Evolutionary conservation across 2,888 invertebrate species (phyloP).

Genomic region (Cosmorhoe ocellata): DNA sequence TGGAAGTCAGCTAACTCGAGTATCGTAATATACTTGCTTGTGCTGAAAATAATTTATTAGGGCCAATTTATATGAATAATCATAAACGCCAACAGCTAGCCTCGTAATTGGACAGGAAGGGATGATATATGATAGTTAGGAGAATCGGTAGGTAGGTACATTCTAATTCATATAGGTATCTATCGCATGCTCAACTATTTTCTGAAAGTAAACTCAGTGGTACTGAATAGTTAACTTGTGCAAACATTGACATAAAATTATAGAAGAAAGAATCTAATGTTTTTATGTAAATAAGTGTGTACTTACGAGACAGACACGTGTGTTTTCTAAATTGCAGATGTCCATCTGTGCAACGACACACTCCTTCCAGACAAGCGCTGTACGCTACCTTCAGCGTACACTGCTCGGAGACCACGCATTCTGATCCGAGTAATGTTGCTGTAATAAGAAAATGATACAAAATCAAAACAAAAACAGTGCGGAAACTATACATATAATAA

Average conservation of each 20-base stretch:
- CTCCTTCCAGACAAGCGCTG: constrained; percentile 91
- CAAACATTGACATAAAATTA: too few relatives aligned
- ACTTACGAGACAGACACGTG: constrained; percentile 95
- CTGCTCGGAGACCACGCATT: constrained; percentile 91
- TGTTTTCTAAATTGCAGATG: constrained; percentile 94
- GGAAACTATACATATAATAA: too few relatives aligned
- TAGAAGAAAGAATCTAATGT: too few relatives aligned
- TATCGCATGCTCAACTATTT: neutral
- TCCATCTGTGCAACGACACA: constrained; percentile 92
- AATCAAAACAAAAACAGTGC: constrained; percentile 11
- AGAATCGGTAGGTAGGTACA: too few relatives aligned
- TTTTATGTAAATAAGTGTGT: neutral
- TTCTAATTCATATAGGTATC: neutral
- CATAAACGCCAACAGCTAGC: neutral
- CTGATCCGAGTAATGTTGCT: constrained; percentile 92
- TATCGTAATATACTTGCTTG: neutral
- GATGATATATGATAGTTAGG: too few relatives aligned
- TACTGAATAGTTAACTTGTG: too few relatives aligned
- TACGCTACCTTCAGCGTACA: constrained; percentile 94
- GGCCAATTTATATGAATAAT: neutral
- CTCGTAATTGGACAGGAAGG: constrained; percentile 3
- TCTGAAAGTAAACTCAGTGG: too few relatives aligned
- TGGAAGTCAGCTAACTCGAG: too few relatives aligned
- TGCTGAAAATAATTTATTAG: neutral
- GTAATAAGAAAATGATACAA: too few relatives aligned